Percentiles rank a stretch among this genome's conserved stretches.
These are phyloP conservation scores for Polydrusus cervinus DNA, from an alignment of 2,888 invertebrate genomes.

Conservation along the genomic window DNA sequence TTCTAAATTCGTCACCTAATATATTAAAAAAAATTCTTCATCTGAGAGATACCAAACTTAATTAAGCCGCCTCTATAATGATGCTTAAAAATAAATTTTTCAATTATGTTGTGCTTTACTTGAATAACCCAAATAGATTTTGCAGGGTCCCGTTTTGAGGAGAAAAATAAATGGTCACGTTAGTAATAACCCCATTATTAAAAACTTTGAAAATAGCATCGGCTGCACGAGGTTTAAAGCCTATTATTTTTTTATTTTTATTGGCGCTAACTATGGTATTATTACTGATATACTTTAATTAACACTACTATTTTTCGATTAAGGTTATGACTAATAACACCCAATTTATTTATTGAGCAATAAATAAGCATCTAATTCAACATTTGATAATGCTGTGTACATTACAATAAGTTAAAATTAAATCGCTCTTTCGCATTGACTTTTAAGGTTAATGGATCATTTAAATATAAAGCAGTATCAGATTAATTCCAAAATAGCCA, in stretches of 20 bases:
- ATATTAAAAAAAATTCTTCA: too few species aligned
- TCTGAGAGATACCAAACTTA: too few species aligned
- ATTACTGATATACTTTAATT: slow-evolving; percentile 2
- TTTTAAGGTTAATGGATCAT: neutral
- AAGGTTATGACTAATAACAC: neutral
- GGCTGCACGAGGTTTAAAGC: too few species aligned
- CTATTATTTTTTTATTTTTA: neutral
- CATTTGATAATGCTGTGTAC: neutral
- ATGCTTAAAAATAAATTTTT: too few species aligned
- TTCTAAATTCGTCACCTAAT: too few species aligned
- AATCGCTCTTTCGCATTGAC: neutral
- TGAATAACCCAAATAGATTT: too few species aligned
- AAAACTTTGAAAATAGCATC: too few species aligned
- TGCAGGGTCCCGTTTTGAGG: too few species aligned
- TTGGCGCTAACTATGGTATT: neutral
- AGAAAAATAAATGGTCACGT: too few species aligned
- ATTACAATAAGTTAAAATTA: neutral
- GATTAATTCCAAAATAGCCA: neutral
- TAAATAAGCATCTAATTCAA: neutral
- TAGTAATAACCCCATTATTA: too few species aligned
- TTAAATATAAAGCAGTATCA: neutral
- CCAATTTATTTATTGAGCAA: neutral
- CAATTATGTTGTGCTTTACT: too few species aligned
- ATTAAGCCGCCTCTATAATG: too few species aligned
- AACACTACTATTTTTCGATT: neutral